phyloP scores from a whole-genome alignment of 2,113 vertebrate genomes.

The Ciconia boyciana region DNA sequence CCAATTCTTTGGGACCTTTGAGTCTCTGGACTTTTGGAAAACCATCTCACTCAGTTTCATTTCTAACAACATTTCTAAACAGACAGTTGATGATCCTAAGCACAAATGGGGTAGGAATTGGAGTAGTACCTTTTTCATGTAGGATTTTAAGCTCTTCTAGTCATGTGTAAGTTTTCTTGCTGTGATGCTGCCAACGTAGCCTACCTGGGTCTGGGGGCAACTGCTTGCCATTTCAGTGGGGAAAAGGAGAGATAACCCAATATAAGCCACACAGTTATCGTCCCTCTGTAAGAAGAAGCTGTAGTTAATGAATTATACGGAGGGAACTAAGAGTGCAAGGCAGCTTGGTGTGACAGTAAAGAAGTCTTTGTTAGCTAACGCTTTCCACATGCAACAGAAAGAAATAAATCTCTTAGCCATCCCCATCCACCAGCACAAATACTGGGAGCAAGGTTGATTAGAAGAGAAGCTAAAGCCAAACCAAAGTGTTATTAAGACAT shows the following conservation, averaged over 20 bases:
- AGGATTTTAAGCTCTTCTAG: neutral
- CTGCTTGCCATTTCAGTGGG: neutral
- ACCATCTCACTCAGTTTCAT: neutral
- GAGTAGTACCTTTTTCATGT: neutral
- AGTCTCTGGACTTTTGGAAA: neutral
- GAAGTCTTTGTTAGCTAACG: neutral
- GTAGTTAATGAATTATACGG: neutral
- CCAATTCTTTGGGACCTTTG: neutral
- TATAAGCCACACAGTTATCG: neutral
- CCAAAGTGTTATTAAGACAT: constrained; percentile 62
- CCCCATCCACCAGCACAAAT: neutral
- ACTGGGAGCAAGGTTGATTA: neutral
- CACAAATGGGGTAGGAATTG: neutral
- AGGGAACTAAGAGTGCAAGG: neutral
- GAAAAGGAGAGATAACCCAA: neutral
- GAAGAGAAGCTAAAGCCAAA: constrained; percentile 13
- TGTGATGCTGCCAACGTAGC: neutral
- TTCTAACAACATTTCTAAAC: neutral
- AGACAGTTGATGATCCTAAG: neutral
- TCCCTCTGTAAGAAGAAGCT: neutral
- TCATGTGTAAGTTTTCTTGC: neutral
- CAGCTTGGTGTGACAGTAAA: neutral
- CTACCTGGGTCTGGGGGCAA: neutral
- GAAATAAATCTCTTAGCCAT: neutral
- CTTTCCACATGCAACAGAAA: neutral